phyloP scores from a whole-genome alignment of 37 sponge, comb jelly and placozoan species.

The Spongia lamella region DNA sequence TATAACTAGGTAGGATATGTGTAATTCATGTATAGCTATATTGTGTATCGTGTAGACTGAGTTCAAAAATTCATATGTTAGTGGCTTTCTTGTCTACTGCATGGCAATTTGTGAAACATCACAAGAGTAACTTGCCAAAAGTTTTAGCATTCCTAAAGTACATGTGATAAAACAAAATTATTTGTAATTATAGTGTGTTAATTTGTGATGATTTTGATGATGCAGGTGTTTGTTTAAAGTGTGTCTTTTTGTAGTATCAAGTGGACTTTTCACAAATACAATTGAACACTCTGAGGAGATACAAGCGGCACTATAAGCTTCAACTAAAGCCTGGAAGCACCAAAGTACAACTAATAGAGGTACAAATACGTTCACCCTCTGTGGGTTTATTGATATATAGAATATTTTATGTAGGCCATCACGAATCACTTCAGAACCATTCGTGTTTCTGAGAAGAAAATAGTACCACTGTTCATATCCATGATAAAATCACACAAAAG shows the following conservation, averaged over 20 bases:
- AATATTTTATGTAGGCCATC: conserved; percentile 54
- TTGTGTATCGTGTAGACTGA: too few species aligned
- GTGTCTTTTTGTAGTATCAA: conserved; percentile 30
- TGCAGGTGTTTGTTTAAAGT: too few species aligned
- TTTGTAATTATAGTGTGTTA: too few species aligned
- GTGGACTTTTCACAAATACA: conserved; percentile 86
- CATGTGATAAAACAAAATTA: too few species aligned
- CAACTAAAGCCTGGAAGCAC: conserved; percentile 84
- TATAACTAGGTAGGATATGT: too few species aligned
- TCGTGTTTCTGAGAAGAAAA: conserved; percentile 80
- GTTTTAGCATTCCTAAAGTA: too few species aligned
- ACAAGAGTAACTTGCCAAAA: too few species aligned
- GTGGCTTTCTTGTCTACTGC: too few species aligned
- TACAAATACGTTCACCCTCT: background rate
- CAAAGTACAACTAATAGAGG: conserved; percentile 91
- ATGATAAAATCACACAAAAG: conserved; percentile 94
- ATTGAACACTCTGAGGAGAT: conserved; percentile 86
- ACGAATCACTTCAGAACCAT: conserved; percentile 76
- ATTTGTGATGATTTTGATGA: too few species aligned
- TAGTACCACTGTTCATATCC: conserved; percentile 80
- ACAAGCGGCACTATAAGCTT: conserved; percentile 86
- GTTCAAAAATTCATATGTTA: too few species aligned
- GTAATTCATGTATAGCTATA: too few species aligned
- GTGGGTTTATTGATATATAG: conserved; percentile 2
- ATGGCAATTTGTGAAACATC: too few species aligned